Evolutionary conservation across 1,140 invertebrate species (phyloP), one percentile per base, ranked within the genome.

Genomic region (Nasonia vitripennis): DNA sequence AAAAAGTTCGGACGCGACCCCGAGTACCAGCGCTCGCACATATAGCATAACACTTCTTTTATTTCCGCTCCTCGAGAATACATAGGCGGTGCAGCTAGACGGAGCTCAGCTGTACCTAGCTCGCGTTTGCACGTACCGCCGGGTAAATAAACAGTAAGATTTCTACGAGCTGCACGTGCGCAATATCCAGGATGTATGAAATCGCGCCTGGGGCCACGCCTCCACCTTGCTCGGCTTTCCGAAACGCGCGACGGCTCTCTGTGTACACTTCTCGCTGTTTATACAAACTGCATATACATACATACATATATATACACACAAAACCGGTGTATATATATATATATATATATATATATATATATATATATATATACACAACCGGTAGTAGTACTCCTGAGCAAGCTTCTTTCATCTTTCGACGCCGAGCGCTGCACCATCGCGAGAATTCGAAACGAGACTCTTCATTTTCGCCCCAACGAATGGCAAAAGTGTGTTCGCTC

Each of bases 141-240:
- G 34, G 34, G 11, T 51, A 78, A 78, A 78, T 78, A 78, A 78
- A 14, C 75, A 51, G 20, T 12, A 17, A 51, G 45, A 78, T 78
- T 78, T 51, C 27, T 78, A 78, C 27, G 75, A 51, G 23, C 45
- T 51, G 23, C 75, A 51, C 75, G 75, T 48, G 20, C 23, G 45
- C 75, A 75, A 41, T 75, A n/a, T 37, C 2, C 20, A 37, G 73
- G 37, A 75, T 75, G 17, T 41, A 75, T 75, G 34, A 75, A 45
- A 75, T 75, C 73, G 37, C 20, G 45, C 75, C 45, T 17, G 45
- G 11, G 23, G 45, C 41, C n/a, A 23, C 45, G 41, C 45, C 41
- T 23, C 7, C 74, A 45, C 20, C 74, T 31, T 31, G 71, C 27
- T 74, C 11, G 67, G n/a, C 67, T 70, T 71, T 71, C 20, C 68